These are phyloP conservation scores for Plodia interpunctella DNA, from an alignment of 1,140 invertebrate species.

Conservation along the genomic window DNA sequence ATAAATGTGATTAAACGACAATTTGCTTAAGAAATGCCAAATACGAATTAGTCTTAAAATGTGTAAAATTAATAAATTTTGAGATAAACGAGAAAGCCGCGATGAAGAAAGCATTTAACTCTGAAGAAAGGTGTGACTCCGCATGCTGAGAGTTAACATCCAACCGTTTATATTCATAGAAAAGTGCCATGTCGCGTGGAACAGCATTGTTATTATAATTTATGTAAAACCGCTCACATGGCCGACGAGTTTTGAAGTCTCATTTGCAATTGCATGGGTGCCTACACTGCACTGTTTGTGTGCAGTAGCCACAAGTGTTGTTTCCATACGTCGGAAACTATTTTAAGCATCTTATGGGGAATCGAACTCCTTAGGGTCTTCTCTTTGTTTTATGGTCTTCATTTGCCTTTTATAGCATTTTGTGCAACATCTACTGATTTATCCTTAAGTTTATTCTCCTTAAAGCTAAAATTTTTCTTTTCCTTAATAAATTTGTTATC, in stretches of 20 bases:
- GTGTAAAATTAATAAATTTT: not conserved
- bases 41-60: not conserved
- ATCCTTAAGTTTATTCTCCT: not conserved
- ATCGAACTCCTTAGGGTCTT: not conserved
- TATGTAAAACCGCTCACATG: conserved; percentile 38
- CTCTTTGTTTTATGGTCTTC: not conserved
- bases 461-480: not conserved
- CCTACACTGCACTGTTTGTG: not conserved
- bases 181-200: conserved; percentile 14
- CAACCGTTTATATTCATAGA: conserved; percentile 3
- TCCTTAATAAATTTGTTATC: not conserved
- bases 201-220: conserved; percentile 47
- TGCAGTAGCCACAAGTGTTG: not conserved
- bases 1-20: too few relatives aligned
- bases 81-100: not conserved
- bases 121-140: conserved; percentile 4
- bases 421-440: not conserved
- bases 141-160: not conserved
- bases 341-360: not conserved
- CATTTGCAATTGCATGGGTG: conserved; percentile 22
- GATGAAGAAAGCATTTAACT: conserved; percentile 1
- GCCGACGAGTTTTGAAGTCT: conserved; percentile 25
- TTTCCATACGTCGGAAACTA: not conserved
- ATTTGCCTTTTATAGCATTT: too few relatives aligned
- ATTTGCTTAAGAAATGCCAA: too few relatives aligned